Evolutionary conservation across 2,797 vertebrate species (phyloP).

Genomic region (Pangasius macronema): DNA sequence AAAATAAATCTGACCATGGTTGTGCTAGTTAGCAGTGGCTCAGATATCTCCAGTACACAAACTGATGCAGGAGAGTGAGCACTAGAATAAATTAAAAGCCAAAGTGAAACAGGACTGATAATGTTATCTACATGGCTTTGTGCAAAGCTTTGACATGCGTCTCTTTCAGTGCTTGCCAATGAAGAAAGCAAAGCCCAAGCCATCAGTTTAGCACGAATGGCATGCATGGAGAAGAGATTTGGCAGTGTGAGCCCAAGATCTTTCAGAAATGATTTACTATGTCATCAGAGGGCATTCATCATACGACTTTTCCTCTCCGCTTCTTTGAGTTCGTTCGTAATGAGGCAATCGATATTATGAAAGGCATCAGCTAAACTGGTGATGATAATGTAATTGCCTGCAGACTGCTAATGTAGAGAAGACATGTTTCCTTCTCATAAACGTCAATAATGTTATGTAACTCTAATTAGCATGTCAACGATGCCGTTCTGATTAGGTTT

Average conservation of each 20-base stretch:
- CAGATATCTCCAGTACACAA: slow-evolving; percentile 4
- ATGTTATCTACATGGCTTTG: slow-evolving; percentile 5
- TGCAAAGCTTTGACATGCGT: slow-evolving; percentile 35
- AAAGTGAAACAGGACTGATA: not conserved
- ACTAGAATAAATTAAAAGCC: not conserved
- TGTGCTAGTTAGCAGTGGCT: not conserved
- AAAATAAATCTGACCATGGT: not conserved
- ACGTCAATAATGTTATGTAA: slow-evolving; percentile 30
- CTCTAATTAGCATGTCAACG: slow-evolving; percentile 20
- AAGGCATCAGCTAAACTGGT: slow-evolving; percentile 35
- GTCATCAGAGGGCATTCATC: slow-evolving; percentile 51
- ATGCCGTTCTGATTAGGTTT: slow-evolving; percentile 35
- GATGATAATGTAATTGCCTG: slow-evolving; percentile 30
- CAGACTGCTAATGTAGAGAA: slow-evolving; percentile 25
- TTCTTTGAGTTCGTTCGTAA: slow-evolving; percentile 47
- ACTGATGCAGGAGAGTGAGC: not conserved
- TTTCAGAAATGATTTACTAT: slow-evolving; percentile 61
- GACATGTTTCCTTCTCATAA: slow-evolving; percentile 34
- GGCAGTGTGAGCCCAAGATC: slow-evolving; percentile 38
- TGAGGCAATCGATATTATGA: slow-evolving; percentile 62
- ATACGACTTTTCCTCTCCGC: slow-evolving; percentile 56
- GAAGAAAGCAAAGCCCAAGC: slow-evolving; percentile 57
- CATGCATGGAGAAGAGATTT: slow-evolving; percentile 59
- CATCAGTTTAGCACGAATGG: slow-evolving; percentile 62
- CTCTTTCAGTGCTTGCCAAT: slow-evolving; percentile 35